Evolutionary conservation across 2,797 vertebrate species (phyloP), one percentile per base, ranked within the genome.

Genomic region (Pseudopleuronectes americanus): DNA sequence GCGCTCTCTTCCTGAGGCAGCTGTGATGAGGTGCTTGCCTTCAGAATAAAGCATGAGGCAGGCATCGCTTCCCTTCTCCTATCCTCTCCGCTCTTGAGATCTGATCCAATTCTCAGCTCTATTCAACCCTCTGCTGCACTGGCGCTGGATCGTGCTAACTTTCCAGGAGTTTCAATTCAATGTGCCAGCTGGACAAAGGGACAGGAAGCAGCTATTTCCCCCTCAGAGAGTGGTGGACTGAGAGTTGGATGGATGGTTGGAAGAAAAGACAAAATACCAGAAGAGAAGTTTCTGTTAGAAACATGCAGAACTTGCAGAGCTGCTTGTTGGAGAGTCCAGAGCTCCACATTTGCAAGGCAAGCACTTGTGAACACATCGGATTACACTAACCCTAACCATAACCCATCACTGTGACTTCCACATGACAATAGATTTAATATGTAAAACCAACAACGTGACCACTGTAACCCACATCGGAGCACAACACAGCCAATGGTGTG

Each of bases 161-260:
- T 80, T 91, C 84, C 88, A 90, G 62, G 65, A 82, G 79, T 76
- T 89, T 79, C 83, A 77, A 77, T 87, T 87, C 73, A 82, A 67
- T 68, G 60, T 83, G 88, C 90, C 90, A 93, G 91, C 79, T 92
- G 89, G 86, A 90, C 80, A 85, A 84, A 87, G 74, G 68, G 62
- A 48, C 88, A 92, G 93, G 93, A 94, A 92, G 81, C 89, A 79
- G 85, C 84, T 17, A 64, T 75, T 74, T 79, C 76, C 79, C 74
- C 52, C 82, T 76, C 63, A 33, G 65, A 72, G 79, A 78, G 76
- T 67, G 13, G 49, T 8, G 3, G 62, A 83, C 41, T 60, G 53
- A 23, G 61, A 74, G 60, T 23, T 62, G 24, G 54, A 79, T n/a
- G 36, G 68, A 53, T 23, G n/a, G 36, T 0, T 70, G 52, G 54